Percentiles rank a stretch among this genome's conserved stretches.
Conservation (phyloP, 2,888 invertebrate genomes). For the Scrobipalpa atriplicella region DNA sequence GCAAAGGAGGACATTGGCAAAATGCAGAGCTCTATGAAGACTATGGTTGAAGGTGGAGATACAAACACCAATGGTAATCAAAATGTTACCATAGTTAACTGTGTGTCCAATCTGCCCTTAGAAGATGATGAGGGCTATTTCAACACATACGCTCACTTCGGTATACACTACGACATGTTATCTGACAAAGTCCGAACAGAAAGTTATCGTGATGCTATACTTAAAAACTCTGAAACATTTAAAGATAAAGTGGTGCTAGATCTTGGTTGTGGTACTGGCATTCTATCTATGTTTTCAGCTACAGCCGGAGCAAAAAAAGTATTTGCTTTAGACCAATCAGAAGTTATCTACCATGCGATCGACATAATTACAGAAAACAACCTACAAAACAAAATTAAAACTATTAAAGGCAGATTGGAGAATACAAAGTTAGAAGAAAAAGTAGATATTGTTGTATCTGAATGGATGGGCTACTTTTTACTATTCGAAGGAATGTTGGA, state of each 20-base stretch:
- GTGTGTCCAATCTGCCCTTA: conserved; percentile 76
- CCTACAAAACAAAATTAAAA: conserved; percentile 86
- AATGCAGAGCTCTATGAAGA: conserved; percentile 84
- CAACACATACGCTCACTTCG: conserved; percentile 93
- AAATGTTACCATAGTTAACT: conserved; percentile 52
- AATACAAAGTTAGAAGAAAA: conserved; percentile 90
- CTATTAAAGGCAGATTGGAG: conserved; percentile 94
- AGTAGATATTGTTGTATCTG: conserved; percentile 96
- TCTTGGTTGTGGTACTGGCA: conserved; percentile 98
- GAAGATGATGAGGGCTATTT: conserved; percentile 91
- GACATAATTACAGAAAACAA: conserved; percentile 95
- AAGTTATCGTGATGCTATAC: conserved; percentile 92
- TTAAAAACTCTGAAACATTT: conserved; percentile 87
- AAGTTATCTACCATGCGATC: conserved; percentile 97
- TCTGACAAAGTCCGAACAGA: conserved; percentile 94
- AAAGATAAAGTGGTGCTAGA: conserved; percentile 93
- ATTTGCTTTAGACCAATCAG: conserved; percentile 97
- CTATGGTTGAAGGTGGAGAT: conserved; percentile 71
- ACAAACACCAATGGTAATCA: conserved; percentile 43
- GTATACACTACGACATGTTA: conserved; percentile 97
- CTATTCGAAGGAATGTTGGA: conserved; percentile 98
- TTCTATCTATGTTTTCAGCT: conserved; percentile 98
- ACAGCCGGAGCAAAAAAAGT: conserved; percentile 96
- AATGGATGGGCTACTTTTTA: conserved; percentile 99
- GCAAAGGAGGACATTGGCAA: conserved; percentile 83